phyloP scores from a whole-genome alignment of 2,113 vertebrate genomes.

The Lampris megalopsis region DNA sequence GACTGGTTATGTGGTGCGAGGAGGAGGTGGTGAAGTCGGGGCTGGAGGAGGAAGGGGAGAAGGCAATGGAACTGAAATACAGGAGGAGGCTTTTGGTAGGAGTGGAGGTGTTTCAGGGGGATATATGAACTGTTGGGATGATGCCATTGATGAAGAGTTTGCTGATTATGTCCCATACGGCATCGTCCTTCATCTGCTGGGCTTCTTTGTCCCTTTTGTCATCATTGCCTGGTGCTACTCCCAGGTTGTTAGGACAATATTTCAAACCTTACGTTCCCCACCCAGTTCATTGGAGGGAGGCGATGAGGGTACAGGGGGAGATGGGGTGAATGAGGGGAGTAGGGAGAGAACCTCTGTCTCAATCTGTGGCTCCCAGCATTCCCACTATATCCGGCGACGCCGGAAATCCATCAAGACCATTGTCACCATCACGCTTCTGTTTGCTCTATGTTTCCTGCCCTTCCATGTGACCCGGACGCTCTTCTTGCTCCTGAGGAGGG shows the following conservation, averaged over 20 bases:
- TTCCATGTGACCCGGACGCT: slow-evolving; percentile 86
- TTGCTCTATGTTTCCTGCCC: slow-evolving; percentile 86
- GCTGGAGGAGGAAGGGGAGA: slow-evolving; percentile 6
- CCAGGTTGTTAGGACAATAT: slow-evolving; percentile 83
- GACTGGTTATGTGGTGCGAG: slow-evolving; percentile 68
- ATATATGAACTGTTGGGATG: slow-evolving; percentile 85
- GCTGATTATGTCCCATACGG: slow-evolving; percentile 85
- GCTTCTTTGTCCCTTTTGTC: slow-evolving; percentile 85
- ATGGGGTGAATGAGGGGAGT: slow-evolving; percentile 24
- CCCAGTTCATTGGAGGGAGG: slow-evolving; percentile 59
- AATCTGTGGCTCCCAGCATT: slow-evolving; percentile 77
- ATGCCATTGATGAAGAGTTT: slow-evolving; percentile 84
- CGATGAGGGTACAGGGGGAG: slow-evolving; percentile 52
- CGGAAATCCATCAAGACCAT: slow-evolving; percentile 87
- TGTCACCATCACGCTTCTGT: slow-evolving; percentile 84
- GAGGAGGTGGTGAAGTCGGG: not conserved
- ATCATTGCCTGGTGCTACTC: slow-evolving; percentile 88
- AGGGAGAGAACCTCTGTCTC: slow-evolving; percentile 66
- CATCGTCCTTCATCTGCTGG: slow-evolving; percentile 82
- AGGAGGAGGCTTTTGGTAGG: not conserved
- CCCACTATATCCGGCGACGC: slow-evolving; percentile 77
- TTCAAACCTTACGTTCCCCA: slow-evolving; percentile 78
- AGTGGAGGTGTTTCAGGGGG: slow-evolving; percentile 31
- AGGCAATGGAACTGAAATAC: slow-evolving; percentile 31
- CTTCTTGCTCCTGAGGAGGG: slow-evolving; percentile 82